Percentiles rank a stretch among this genome's conserved stretches.
phyloP scores from a whole-genome alignment of 2,113 vertebrate genomes.

The Bungarus multicinctus region DNA sequence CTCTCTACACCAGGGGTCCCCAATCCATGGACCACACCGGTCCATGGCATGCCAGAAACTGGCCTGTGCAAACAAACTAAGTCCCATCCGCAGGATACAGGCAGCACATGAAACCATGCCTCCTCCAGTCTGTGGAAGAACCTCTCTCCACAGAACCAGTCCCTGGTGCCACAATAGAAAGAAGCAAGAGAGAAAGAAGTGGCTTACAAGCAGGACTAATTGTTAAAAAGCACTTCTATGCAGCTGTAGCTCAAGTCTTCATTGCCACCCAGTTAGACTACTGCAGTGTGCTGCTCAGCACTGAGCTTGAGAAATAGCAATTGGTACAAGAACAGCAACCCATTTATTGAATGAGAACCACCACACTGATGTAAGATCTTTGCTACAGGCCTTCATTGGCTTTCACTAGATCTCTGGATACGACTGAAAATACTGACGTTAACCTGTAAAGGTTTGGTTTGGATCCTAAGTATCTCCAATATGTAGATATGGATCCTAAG shows the following conservation, averaged over 20 bases:
- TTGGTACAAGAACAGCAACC: neutral
- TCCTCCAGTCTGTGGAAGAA: too few relatives aligned
- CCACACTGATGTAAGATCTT: neutral
- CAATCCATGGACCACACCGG: too few relatives aligned
- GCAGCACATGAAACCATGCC: too few relatives aligned
- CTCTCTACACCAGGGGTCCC: accelerated
- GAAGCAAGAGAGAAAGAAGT: neutral
- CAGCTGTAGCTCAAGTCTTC: neutral
- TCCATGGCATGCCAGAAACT: too few relatives aligned
- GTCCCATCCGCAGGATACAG: too few relatives aligned
- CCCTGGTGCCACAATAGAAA: neutral
- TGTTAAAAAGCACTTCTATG: neutral
- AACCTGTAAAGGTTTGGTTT: neutral
- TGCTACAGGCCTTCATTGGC: neutral
- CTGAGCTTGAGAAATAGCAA: neutral
- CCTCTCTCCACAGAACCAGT: too few relatives aligned
- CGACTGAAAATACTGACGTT: neutral
- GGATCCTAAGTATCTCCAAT: neutral
- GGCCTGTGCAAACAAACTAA: too few relatives aligned
- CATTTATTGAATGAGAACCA: neutral
- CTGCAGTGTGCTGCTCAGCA: neutral
- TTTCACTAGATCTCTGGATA: neutral
- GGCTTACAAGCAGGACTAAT: neutral
- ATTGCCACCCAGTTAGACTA: neutral
- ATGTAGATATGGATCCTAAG: too few relatives aligned